Evolutionary conservation across 1,140 invertebrate genomes (phyloP), one percentile per base, ranked within the genome.

Genomic region (Bombus confusus): DNA sequence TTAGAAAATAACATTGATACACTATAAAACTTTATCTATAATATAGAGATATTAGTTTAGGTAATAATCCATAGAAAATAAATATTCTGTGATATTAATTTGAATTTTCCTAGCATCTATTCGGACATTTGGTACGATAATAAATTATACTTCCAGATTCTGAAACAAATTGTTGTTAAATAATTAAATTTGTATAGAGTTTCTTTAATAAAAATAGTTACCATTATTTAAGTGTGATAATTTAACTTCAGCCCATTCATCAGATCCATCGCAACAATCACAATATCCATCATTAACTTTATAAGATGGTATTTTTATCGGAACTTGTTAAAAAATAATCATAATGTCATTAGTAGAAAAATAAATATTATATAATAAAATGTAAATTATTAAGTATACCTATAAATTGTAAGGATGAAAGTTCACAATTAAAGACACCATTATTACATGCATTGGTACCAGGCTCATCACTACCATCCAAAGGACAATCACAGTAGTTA

Each of bases 231-330:
- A 43, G 39, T 88, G 73, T 4, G 87, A 73, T 34, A 89, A 66
- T 41, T 74, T 73, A 74, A 89, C 69, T 86, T 92, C 89, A 31
- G 88, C 52, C 96, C 96, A 97, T 93, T 98, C 97, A 94, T 98
- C 97, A 64, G 97, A 97, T 47, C 97, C 97, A 95, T 98, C 97
- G 94, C 97, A 98, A 96, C 98, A 98, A 93, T 98, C 99, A 96
- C 99, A 99, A 83, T 99, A 97, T 28, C 98, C 98, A 96, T 99
- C 99, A 95, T 99, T 99, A 0, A 99, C 97, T 93, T 97, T 96
- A 41, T 96, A 96, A 3, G 97, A 97, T 52, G 96, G 95, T 88
- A 98, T 96, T 77, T 81, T 92, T 34, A 8, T 91, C 92, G 43
- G 79, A 86, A 88, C 72, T 83, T 80, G 22, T 89, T 86, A 69